These are phyloP conservation scores for Procapra przewalskii DNA, from an alignment of 2,113 vertebrate species.

Conservation along the genomic window DNA sequence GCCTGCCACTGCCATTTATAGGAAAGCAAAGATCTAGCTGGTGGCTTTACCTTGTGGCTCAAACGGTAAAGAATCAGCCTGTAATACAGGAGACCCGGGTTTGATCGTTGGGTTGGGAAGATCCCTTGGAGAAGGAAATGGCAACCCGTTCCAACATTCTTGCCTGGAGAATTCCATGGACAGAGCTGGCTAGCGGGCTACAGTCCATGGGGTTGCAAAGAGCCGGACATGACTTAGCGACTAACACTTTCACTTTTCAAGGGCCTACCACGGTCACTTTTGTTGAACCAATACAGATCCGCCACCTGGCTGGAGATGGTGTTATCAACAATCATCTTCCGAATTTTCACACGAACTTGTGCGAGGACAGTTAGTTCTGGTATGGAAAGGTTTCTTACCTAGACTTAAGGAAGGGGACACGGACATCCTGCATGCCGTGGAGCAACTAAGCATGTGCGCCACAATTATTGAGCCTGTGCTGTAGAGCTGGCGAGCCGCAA, in stretches of 20 bases:
- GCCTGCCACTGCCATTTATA: background rate
- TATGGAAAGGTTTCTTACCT: background rate
- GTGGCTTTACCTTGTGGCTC: background rate
- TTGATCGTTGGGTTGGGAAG: background rate
- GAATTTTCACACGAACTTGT: background rate
- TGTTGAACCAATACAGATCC: background rate
- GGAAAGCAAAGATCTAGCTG: background rate
- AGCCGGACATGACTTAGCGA: background rate
- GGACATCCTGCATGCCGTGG: background rate
- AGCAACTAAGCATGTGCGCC: background rate
- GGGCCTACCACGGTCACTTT: background rate
- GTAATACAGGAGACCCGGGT: background rate
- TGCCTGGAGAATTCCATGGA: background rate
- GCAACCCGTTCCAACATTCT: background rate
- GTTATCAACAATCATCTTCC: background rate
- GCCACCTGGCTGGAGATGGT: background rate
- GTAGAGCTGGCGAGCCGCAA: background rate
- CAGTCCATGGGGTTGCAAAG: background rate
- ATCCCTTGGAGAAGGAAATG: background rate
- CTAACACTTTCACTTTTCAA: background rate
- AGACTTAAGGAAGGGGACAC: background rate
- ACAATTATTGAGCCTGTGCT: background rate
- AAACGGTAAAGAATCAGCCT: background rate
- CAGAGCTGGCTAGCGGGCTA: background rate
- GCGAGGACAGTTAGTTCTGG: background rate